Conservation (phyloP, 2,113 vertebrate species). For the Oostethus manadensis region DNA sequence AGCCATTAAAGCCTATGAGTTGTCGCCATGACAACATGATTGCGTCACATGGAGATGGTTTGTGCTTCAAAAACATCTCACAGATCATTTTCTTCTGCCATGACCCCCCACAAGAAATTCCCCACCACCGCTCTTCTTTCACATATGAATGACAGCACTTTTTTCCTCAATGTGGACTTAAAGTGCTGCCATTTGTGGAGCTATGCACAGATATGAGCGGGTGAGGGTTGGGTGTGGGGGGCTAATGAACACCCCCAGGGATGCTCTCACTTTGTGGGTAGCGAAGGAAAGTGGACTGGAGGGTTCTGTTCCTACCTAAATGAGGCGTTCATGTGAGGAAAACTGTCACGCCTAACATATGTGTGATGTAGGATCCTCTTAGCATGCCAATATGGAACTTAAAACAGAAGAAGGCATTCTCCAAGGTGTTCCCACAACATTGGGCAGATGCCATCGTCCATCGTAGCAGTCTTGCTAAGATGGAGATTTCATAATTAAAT, state of each 20-base stretch:
- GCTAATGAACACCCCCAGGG: slow-evolving; percentile 66
- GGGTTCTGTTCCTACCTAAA: too few relatives aligned
- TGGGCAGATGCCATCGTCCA: too few relatives aligned
- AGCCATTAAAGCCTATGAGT: background rate
- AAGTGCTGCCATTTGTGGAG: slow-evolving; percentile 57
- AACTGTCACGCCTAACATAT: too few relatives aligned
- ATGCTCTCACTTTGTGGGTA: slow-evolving; percentile 33
- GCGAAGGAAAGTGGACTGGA: slow-evolving; percentile 35
- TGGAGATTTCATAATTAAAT: too few relatives aligned
- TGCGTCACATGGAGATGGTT: slow-evolving; percentile 5
- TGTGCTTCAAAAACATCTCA: too few relatives aligned
- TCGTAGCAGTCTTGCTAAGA: too few relatives aligned
- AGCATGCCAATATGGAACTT: too few relatives aligned
- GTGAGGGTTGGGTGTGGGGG: background rate
- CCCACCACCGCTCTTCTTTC: background rate
- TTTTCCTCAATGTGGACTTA: slow-evolving; percentile 44
- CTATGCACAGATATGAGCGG: slow-evolving; percentile 48
- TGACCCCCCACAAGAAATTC: background rate
- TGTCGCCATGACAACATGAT: background rate
- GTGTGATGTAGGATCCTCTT: too few relatives aligned
- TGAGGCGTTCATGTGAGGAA: too few relatives aligned
- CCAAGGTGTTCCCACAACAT: too few relatives aligned
- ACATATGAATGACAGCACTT: slow-evolving; percentile 2
- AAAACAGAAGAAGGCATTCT: too few relatives aligned
- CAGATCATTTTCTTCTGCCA: background rate